These are phyloP conservation scores for Smutsia temminckii DNA, from an alignment of 2,797 vertebrate genomes.

Conservation along the genomic window DNA sequence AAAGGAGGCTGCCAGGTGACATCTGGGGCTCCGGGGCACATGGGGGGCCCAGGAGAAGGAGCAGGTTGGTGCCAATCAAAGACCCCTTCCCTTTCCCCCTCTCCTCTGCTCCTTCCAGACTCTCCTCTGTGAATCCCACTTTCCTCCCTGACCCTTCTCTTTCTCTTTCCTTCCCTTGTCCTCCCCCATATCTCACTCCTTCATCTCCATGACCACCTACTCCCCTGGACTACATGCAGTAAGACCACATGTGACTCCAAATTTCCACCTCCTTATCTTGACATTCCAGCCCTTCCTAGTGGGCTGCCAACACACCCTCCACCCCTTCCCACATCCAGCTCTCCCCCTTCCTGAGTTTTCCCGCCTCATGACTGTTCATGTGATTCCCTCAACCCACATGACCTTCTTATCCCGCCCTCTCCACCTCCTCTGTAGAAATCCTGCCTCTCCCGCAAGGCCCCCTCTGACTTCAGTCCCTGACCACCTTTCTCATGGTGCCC, in stretches of 20 bases:
- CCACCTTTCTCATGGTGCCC: background rate
- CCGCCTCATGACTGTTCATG: background rate
- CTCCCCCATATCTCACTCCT: background rate
- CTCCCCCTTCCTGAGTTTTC: background rate
- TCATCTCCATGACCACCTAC: background rate
- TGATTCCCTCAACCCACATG: background rate
- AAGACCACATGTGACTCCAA: background rate
- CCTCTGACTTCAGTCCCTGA: too few species aligned
- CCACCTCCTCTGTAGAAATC: background rate
- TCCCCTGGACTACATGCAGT: background rate
- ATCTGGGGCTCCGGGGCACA: background rate
- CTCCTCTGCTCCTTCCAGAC: background rate
- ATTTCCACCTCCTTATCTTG: constrained; percentile 36
- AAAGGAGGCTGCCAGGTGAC: constrained; percentile 21
- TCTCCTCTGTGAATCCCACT: background rate
- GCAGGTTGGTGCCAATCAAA: background rate
- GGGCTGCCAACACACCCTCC: constrained; percentile 11
- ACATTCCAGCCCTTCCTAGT: constrained; percentile 40
- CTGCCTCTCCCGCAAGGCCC: background rate
- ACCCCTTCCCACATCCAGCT: background rate
- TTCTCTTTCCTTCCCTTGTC: background rate
- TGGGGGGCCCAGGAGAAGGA: background rate
- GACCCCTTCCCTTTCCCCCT: background rate
- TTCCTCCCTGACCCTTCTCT: background rate
- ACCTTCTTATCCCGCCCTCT: background rate